A percentile compares a stretch with the other conserved stretches of the same genome.
Evolutionary conservation across 2,888 invertebrate species (phyloP).

Genomic region (Synanthedon tipuliformis): DNA sequence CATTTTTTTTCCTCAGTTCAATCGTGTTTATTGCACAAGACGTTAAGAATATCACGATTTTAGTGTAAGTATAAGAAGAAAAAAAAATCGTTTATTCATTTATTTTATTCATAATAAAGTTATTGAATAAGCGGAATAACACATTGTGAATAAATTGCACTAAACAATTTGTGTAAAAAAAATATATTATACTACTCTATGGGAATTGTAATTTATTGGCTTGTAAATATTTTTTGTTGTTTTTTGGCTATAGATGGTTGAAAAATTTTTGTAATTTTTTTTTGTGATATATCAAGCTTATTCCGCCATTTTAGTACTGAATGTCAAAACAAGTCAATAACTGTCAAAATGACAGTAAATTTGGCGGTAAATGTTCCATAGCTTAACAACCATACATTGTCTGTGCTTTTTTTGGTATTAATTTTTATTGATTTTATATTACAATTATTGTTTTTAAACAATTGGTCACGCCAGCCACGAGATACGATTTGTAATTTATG

Average conservation of each 20-base stretch:
- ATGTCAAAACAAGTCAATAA: not conserved
- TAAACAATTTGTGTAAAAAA: conserved; percentile 42
- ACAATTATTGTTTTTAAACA: conserved; percentile 14
- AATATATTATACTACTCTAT: conserved; percentile 36
- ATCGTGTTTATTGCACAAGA: conserved; percentile 31
- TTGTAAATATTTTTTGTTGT: conserved; percentile 24
- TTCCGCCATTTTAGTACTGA: not conserved
- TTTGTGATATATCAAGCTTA: conserved; percentile 13
- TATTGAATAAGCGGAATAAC: conserved; percentile 13
- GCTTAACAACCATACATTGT: not conserved
- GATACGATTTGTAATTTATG: conserved; percentile 67
- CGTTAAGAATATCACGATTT: conserved; percentile 30
- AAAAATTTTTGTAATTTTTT: conserved; percentile 13
- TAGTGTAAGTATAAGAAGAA: conserved; percentile 26
- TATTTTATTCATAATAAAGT: not conserved
- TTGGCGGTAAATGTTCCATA: no score
- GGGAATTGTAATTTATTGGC: conserved; percentile 39
- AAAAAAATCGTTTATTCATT: conserved; percentile 11
- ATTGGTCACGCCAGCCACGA: conserved; percentile 44
- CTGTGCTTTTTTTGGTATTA: conserved; percentile 1
- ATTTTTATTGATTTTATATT: no score
- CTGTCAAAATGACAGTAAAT: not conserved
- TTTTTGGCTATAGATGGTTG: conserved; percentile 15
- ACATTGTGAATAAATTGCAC: conserved; percentile 62
- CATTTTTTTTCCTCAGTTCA: conserved; percentile 9